These are phyloP conservation scores for Scaptomyza cyrtandrae DNA, from an alignment of 2,888 invertebrate species.

Conservation along the genomic window DNA sequence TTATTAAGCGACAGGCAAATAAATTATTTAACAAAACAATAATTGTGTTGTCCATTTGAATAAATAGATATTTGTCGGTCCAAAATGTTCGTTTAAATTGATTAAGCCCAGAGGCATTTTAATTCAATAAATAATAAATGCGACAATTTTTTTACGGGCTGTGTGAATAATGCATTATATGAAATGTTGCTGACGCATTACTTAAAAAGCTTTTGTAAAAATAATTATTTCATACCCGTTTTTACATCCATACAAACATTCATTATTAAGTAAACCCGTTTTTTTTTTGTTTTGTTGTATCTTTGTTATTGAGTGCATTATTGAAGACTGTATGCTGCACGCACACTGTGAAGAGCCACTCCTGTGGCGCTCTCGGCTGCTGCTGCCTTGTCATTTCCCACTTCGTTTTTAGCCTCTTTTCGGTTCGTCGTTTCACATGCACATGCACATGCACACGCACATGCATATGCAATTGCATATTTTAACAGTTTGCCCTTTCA, in stretches of 20 bases:
- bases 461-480: slow-evolving; percentile 77
- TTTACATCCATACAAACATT: slow-evolving; percentile 1
- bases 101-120: slow-evolving; percentile 30
- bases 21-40: slow-evolving; percentile 39
- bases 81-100: slow-evolving; percentile 35
- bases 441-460: slow-evolving; percentile 79
- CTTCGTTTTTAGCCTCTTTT: slow-evolving; percentile 59
- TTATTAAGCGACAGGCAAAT: slow-evolving; percentile 7
- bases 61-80: background rate
- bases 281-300: slow-evolving; percentile 24
- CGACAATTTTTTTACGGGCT: slow-evolving; percentile 13
- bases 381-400: slow-evolving; percentile 49
- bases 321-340: slow-evolving; percentile 60
- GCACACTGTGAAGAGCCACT: slow-evolving; percentile 63
- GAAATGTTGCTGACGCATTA: slow-evolving; percentile 32
- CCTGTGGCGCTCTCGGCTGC: slow-evolving; percentile 30
- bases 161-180: slow-evolving; percentile 50
- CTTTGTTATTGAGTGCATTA: slow-evolving; percentile 68
- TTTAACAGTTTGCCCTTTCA: slow-evolving; percentile 58
- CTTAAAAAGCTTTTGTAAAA: slow-evolving; percentile 51
- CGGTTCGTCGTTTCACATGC: slow-evolving; percentile 37
- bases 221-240: slow-evolving; percentile 31
- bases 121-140: slow-evolving; percentile 29
- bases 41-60: slow-evolving; percentile 27
- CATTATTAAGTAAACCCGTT: slow-evolving; percentile 31